Conservation (phyloP, 2,888 invertebrate genomes). For the Harmothoe impar region DNA sequence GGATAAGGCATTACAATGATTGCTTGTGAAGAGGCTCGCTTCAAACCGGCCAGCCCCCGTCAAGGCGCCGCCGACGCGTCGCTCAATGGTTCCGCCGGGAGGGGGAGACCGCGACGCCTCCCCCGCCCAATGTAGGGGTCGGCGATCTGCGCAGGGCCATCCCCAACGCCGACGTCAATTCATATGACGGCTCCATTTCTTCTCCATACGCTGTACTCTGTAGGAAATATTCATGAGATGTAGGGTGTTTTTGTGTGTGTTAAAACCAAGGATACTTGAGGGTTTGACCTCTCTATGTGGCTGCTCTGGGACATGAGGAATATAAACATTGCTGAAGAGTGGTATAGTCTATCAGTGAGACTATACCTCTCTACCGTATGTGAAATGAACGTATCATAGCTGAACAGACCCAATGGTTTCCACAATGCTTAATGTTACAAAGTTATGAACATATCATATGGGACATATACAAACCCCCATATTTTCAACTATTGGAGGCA, state of each 20-base stretch:
- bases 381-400: too few species aligned
- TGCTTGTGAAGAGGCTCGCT: slow-evolving; percentile 52
- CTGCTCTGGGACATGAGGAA: neutral
- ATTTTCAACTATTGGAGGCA: too few species aligned
- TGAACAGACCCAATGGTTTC: too few species aligned
- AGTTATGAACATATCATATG: too few species aligned
- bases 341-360: too few species aligned
- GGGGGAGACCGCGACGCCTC: neutral
- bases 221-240: slow-evolving; percentile 36
- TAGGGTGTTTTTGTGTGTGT: neutral
- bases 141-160: slow-evolving; percentile 27
- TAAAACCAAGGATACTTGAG: neutral
- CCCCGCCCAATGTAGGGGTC: neutral
- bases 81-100: slow-evolving; percentile 38
- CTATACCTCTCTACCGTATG: too few species aligned
- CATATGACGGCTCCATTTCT: slow-evolving; percentile 22
- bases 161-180: slow-evolving; percentile 24
- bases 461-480: too few species aligned
- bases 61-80: slow-evolving; percentile 5
- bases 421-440: too few species aligned
- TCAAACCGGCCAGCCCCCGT: slow-evolving; percentile 42
- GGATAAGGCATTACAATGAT: slow-evolving; percentile 52
- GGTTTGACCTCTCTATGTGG: neutral
- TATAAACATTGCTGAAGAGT: too few species aligned
- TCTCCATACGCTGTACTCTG: slow-evolving; percentile 34